phyloP scores from a whole-genome alignment of 2,797 vertebrate species.

The Ptychobarbus kaznakovi region DNA sequence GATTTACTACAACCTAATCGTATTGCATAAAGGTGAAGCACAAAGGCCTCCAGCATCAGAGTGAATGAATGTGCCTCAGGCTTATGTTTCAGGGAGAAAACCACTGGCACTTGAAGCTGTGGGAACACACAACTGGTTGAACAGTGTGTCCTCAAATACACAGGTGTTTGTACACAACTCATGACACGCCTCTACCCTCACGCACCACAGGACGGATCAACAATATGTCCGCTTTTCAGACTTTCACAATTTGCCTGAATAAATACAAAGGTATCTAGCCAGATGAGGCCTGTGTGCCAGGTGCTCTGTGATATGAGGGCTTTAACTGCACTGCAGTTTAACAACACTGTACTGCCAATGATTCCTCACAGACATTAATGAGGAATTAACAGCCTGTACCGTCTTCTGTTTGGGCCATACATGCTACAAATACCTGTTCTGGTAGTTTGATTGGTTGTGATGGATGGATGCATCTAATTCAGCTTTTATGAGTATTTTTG shows the following conservation, averaged over 20 bases:
- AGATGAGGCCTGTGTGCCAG: background rate
- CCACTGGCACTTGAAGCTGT: background rate
- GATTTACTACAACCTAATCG: conserved; percentile 9
- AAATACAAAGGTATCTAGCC: background rate
- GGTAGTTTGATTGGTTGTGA: background rate
- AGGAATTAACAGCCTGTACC: background rate
- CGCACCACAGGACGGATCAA: background rate
- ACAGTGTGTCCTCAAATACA: background rate
- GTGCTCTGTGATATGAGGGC: conserved; percentile 65
- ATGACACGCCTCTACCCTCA: background rate
- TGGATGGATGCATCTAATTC: background rate
- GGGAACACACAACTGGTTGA: conserved; percentile 38
- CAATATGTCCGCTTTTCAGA: background rate
- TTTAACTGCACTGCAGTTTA: conserved; percentile 46
- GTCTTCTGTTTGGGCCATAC: background rate
- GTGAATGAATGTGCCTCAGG: background rate
- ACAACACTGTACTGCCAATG: conserved; percentile 13
- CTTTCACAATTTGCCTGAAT: background rate
- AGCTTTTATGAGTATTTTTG: background rate
- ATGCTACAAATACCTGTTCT: background rate
- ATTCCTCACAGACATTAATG: conserved; percentile 22
- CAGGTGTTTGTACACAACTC: conserved; percentile 21
- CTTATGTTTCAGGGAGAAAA: conserved; percentile 23
- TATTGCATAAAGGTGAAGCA: background rate
- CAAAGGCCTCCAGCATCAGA: conserved; percentile 1